Conservation (phyloP, 2,113 vertebrate genomes). For the Rhinolophus ferrumequinum region DNA sequence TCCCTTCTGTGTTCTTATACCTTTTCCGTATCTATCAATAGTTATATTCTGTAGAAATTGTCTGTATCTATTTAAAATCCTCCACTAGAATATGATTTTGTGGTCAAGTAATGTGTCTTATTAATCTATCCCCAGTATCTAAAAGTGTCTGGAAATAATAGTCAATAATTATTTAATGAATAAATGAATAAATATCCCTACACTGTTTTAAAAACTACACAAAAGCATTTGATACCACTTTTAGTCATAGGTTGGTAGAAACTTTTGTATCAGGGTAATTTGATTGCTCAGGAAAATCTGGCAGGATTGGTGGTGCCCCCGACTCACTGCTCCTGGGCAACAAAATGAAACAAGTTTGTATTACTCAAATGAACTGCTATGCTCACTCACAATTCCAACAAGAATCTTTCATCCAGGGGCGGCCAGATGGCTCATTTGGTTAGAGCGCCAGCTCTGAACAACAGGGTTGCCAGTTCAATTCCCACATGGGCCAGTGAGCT, state of each 20-base stretch:
- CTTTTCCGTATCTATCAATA: neutral
- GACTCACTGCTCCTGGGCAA: neutral
- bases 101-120: constrained; percentile 5
- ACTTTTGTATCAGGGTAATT: constrained; percentile 34
- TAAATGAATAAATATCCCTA: neutral
- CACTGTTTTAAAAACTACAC: constrained; percentile 35
- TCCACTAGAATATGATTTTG: neutral
- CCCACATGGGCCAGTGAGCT: no score
- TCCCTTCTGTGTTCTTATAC: neutral
- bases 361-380: neutral
- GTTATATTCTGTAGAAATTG: constrained; percentile 28
- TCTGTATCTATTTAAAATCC: neutral
- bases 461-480: no score
- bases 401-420: neutral
- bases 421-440: no score
- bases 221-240: constrained; percentile 40
- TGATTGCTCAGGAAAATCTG: constrained; percentile 36
- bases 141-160: constrained; percentile 24
- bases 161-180: neutral
- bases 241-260: neutral
- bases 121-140: neutral
- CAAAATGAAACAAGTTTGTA: constrained; percentile 26
- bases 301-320: neutral
- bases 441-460: no score
- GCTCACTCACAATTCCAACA: neutral